Percentiles rank a stretch among this genome's conserved stretches.
Conservation (phyloP, 1,140 invertebrate genomes). For the Aphidius ervi region DNA sequence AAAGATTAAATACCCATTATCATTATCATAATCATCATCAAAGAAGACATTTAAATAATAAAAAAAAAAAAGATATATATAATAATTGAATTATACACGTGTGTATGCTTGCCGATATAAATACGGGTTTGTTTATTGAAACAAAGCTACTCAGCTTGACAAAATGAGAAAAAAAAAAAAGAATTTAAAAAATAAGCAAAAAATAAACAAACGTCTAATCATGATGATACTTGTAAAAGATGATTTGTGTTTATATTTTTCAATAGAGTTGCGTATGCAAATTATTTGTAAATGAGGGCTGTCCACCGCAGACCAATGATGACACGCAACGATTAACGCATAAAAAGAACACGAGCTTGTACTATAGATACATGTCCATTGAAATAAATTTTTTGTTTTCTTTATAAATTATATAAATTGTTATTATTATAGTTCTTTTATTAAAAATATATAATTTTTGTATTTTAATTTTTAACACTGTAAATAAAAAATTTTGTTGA, state of each 20-base stretch:
- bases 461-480: neutral
- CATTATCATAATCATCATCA: too few species aligned
- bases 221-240: too few species aligned
- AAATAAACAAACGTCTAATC: too few species aligned
- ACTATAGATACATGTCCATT: neutral
- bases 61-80: too few species aligned
- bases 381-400: neutral
- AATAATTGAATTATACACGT: too few species aligned
- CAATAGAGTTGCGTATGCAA: constrained; percentile 14
- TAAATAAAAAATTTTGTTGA: too few species aligned
- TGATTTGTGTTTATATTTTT: constrained; percentile 20
- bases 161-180: too few species aligned
- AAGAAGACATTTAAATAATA: too few species aligned
- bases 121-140: constrained; percentile 45
- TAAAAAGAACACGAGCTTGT: constrained; percentile 30
- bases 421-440: too few species aligned
- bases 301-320: constrained; percentile 48
- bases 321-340: constrained; percentile 47
- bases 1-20: too few species aligned
- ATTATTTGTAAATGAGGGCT: constrained; percentile 41
- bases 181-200: constrained; percentile 14
- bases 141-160: constrained; percentile 31
- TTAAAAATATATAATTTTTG: neutral
- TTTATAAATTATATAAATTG: neutral
- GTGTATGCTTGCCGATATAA: constrained; percentile 23